Evolutionary conservation across 2,888 invertebrate genomes (phyloP).

Genomic region (Dryococelus australis): DNA sequence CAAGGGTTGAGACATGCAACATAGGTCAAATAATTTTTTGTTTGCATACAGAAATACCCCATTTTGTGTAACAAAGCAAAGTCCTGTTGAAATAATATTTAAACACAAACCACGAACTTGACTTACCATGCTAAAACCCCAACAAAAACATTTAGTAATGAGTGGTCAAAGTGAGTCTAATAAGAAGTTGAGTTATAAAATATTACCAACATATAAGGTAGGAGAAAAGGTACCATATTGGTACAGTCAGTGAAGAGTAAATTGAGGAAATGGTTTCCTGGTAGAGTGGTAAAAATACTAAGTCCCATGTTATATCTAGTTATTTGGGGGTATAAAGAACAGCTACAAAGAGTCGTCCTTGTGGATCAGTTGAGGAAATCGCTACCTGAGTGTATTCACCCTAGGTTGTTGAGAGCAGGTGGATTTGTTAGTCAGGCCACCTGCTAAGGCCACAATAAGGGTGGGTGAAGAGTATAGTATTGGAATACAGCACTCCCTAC

Average conservation of each 20-base stretch:
- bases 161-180: neutral
- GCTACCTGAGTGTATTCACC: neutral
- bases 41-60: conserved; percentile 29
- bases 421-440: neutral
- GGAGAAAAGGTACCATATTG: conserved; percentile 12
- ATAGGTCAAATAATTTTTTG: neutral
- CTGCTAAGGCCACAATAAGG: no score
- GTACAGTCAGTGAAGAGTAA: neutral
- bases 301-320: conserved; percentile 6
- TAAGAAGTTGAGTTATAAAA: neutral
- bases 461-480: no score
- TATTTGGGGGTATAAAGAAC: neutral
- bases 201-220: neutral
- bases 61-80: no score
- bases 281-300: neutral
- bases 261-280: neutral
- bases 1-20: neutral
- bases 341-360: neutral
- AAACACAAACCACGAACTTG: conserved; percentile 20
- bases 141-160: no score
- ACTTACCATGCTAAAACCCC: neutral
- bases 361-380: neutral
- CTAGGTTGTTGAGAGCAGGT: neutral
- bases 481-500: no score
- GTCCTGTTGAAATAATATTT: conserved; percentile 4